phyloP scores from a whole-genome alignment of 1,140 invertebrate genomes.

The Drosophila asahinai region DNA sequence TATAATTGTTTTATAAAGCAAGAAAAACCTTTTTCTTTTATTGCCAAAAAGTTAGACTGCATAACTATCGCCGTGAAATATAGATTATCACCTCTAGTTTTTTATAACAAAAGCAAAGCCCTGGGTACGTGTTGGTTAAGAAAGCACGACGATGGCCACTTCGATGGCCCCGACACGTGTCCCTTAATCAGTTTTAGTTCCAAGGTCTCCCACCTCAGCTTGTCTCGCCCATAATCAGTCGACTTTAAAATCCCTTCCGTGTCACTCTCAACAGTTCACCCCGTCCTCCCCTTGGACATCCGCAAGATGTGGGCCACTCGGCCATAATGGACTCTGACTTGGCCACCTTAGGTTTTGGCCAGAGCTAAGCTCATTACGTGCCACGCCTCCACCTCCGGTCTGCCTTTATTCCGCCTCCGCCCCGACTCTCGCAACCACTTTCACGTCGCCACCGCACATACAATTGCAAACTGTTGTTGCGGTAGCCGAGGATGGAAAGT shows the following conservation, averaged over 20 bases:
- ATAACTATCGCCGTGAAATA: background rate
- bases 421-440: background rate
- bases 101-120: background rate
- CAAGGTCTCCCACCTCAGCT: constrained; percentile 16
- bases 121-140: constrained; percentile 3
- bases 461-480: constrained; percentile 64
- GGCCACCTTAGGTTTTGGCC: constrained; percentile 37
- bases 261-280: background rate
- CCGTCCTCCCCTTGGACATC: constrained; percentile 18
- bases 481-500: constrained; percentile 34
- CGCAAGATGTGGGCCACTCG: constrained; percentile 41
- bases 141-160: background rate
- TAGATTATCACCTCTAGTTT: background rate
- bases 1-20: too few relatives aligned
- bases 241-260: constrained; percentile 50
- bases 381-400: constrained; percentile 15
- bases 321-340: constrained; percentile 54
- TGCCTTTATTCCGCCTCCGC: background rate
- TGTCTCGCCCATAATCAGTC: constrained; percentile 25
- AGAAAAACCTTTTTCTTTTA: too few relatives aligned
- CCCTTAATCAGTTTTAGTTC: constrained; percentile 44
- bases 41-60: background rate
- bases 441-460: constrained; percentile 39
- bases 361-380: constrained; percentile 63
- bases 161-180: constrained; percentile 15